Evolutionary conservation across 1,140 invertebrate genomes (phyloP).

Genomic region (Agrypnia vestita): DNA sequence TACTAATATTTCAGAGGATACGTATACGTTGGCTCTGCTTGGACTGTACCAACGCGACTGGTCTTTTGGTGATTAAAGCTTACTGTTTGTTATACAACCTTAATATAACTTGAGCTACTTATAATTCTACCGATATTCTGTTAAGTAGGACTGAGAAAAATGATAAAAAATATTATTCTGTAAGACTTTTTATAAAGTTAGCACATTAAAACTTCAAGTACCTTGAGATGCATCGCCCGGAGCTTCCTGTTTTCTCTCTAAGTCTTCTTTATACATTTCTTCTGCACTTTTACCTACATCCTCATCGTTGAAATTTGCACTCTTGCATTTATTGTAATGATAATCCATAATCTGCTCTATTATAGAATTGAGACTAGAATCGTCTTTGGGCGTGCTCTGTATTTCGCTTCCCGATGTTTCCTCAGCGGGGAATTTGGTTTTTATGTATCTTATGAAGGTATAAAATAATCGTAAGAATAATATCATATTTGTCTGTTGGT

Average conservation of each 20-base stretch:
- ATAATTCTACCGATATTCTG: no score
- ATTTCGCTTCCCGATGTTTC: conserved; percentile 5
- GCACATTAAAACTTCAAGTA: not conserved
- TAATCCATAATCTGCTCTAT: conserved; percentile 39
- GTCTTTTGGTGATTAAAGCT: no score
- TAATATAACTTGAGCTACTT: no score
- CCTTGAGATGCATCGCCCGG: conserved; percentile 52
- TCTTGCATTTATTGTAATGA: conserved; percentile 28
- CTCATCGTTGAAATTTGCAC: conserved; percentile 65
- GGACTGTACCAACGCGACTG: no score
- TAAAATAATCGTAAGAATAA: conserved; percentile 79
- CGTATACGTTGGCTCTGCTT: no score
- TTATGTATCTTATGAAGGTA: conserved; percentile 75
- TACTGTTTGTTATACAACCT: no score
- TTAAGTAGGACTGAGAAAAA: not conserved
- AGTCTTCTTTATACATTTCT: conserved; percentile 74
- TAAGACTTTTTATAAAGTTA: not conserved
- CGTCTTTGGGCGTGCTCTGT: not conserved
- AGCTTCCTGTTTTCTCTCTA: conserved; percentile 64
- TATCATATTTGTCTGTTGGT: conserved; percentile 72
- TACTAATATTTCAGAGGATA: no score
- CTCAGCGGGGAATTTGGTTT: conserved; percentile 54
- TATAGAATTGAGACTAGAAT: not conserved
- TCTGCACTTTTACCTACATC: conserved; percentile 66
- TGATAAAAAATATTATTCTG: not conserved